Evolutionary conservation across 2,888 invertebrate species (phyloP).

Genomic region (Scaptomyza flava): DNA sequence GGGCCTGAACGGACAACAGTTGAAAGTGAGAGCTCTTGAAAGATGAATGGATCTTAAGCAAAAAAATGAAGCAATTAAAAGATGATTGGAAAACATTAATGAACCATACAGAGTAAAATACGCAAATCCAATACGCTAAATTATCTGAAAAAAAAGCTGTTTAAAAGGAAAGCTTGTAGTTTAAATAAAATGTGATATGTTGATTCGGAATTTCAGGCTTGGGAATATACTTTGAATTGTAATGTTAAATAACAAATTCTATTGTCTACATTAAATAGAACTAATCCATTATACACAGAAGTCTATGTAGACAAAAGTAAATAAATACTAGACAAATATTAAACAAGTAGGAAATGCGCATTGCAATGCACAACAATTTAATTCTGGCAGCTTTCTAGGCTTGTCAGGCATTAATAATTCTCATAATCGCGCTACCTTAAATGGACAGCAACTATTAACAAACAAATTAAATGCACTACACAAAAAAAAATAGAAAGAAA

Average conservation of each 20-base stretch:
- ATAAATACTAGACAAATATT: slow-evolving; percentile 1
- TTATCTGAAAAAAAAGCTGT: not conserved
- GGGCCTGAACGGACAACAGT: slow-evolving; percentile 31
- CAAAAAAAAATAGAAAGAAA: slow-evolving; percentile 15
- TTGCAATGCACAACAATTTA: slow-evolving; percentile 7
- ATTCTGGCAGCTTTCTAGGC: slow-evolving; percentile 60
- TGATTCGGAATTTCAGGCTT: not conserved
- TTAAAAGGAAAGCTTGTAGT: slow-evolving; percentile 1
- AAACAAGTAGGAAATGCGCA: slow-evolving; percentile 53
- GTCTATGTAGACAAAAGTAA: not conserved
- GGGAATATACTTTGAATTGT: not conserved
- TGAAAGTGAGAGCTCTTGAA: slow-evolving; percentile 51
- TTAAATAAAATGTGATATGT: not conserved
- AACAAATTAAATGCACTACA: slow-evolving; percentile 34
- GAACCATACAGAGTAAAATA: slow-evolving; percentile 3
- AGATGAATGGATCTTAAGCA: not conserved
- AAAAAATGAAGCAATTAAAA: slow-evolving; percentile 16
- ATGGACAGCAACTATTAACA: slow-evolving; percentile 43
- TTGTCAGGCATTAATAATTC: slow-evolving; percentile 61
- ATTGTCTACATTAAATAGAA: not conserved
- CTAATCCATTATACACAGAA: not conserved
- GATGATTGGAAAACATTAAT: slow-evolving; percentile 21
- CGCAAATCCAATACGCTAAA: not conserved
- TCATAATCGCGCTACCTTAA: slow-evolving; percentile 62
- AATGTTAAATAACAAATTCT: not conserved